These are phyloP conservation scores for Cercocebus atys DNA, from an alignment of 2,113 vertebrate species.

Conservation along the genomic window DNA sequence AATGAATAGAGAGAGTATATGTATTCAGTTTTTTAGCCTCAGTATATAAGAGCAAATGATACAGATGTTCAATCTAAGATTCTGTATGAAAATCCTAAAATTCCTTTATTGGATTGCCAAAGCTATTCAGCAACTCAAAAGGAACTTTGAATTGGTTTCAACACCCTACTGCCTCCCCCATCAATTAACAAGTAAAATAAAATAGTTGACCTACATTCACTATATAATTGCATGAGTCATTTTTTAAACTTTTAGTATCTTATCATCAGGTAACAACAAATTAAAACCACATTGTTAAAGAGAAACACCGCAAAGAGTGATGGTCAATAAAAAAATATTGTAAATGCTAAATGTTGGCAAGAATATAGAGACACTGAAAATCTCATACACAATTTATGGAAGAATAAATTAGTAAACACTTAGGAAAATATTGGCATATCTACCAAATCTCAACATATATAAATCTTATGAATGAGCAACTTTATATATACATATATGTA, in stretches of 20 bases:
- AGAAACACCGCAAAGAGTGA: not conserved
- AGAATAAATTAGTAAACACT: not conserved
- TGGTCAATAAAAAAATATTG: not conserved
- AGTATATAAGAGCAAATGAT: not conserved
- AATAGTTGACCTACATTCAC: not conserved
- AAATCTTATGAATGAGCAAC: not conserved
- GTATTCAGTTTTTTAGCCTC: not conserved
- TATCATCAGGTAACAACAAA: not conserved
- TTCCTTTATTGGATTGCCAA: not conserved
- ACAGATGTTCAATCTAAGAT: not conserved
- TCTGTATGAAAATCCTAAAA: not conserved
- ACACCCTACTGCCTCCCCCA: not conserved
- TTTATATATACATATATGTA: not conserved
- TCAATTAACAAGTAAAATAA: not conserved
- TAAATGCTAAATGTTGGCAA: not conserved
- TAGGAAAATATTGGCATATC: not conserved
- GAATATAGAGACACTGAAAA: not conserved
- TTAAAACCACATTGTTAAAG: not conserved
- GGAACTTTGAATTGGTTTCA: not conserved
- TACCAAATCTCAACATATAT: not conserved
- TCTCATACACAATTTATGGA: not conserved
- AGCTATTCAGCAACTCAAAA: not conserved
- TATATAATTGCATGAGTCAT: not conserved
- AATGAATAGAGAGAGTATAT: not conserved
- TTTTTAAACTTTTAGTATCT: not conserved